Evolutionary conservation across 2,888 invertebrate genomes (phyloP).

Genomic region (Tenodera sinensis): DNA sequence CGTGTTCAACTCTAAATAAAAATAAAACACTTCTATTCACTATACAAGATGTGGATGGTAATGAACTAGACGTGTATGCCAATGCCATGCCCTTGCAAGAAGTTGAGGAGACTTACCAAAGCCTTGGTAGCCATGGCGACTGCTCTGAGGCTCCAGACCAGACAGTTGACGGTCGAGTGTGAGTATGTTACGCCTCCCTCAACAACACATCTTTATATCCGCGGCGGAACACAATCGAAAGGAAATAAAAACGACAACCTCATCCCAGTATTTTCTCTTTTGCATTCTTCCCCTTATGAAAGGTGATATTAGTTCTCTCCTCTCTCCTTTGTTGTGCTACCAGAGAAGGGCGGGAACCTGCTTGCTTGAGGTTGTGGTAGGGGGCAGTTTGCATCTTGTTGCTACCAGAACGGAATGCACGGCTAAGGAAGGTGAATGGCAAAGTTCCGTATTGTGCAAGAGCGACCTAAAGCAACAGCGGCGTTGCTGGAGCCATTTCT

Average conservation of each 20-base stretch:
- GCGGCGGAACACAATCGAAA: background rate
- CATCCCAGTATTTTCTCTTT: conserved; percentile 7
- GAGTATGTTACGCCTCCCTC: background rate
- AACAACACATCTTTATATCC: background rate
- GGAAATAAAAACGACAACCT: conserved; percentile 4
- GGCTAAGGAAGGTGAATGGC: background rate
- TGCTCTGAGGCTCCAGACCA: background rate
- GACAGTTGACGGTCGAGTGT: background rate
- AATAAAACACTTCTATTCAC: too few relatives aligned
- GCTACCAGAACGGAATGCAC: background rate
- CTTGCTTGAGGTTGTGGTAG: background rate
- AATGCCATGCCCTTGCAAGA: background rate
- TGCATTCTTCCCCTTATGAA: background rate
- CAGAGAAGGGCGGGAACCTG: background rate
- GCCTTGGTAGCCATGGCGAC: background rate
- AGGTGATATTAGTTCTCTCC: background rate
- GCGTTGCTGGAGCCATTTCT: too few relatives aligned
- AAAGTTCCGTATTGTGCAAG: background rate
- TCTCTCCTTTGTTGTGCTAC: background rate
- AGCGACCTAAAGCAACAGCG: background rate
- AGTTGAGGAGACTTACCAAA: background rate
- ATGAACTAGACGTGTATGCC: too few relatives aligned
- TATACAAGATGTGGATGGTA: too few relatives aligned
- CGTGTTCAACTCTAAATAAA: too few relatives aligned
- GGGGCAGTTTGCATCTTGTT: background rate